These are phyloP conservation scores for Chionis minor DNA, from an alignment of 2,113 vertebrate genomes.

Conservation along the genomic window DNA sequence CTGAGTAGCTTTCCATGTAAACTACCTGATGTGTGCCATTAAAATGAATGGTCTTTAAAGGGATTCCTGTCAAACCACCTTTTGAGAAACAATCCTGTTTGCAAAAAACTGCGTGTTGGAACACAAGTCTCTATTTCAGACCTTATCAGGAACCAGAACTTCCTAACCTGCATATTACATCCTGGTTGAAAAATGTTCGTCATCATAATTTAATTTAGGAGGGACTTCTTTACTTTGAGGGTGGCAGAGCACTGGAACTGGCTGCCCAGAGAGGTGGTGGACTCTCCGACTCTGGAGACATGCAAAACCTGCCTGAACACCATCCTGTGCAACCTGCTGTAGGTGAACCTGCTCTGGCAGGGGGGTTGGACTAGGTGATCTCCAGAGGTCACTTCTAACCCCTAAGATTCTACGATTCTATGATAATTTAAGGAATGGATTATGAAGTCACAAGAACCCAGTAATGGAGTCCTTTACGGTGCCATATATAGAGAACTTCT, in stretches of 20 bases:
- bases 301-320: too few species aligned
- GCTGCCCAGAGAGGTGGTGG: too few species aligned
- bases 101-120: neutral
- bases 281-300: too few species aligned
- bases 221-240: too few species aligned
- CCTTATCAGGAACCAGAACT: neutral
- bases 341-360: too few species aligned
- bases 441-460: neutral
- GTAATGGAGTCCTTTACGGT: neutral
- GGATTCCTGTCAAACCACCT: neutral
- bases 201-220: neutral
- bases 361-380: too few species aligned
- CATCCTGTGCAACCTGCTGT: too few species aligned
- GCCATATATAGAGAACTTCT: neutral
- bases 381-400: too few species aligned
- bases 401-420: too few species aligned
- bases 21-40: neutral
- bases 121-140: neutral
- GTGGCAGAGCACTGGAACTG: too few species aligned
- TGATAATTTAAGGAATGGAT: neutral
- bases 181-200: neutral
- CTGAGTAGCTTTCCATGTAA: neutral
- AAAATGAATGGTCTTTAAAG: neutral
- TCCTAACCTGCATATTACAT: neutral
- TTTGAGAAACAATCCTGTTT: neutral